Conservation (phyloP, 2,113 vertebrate species). For the Corythaeola cristata region DNA sequence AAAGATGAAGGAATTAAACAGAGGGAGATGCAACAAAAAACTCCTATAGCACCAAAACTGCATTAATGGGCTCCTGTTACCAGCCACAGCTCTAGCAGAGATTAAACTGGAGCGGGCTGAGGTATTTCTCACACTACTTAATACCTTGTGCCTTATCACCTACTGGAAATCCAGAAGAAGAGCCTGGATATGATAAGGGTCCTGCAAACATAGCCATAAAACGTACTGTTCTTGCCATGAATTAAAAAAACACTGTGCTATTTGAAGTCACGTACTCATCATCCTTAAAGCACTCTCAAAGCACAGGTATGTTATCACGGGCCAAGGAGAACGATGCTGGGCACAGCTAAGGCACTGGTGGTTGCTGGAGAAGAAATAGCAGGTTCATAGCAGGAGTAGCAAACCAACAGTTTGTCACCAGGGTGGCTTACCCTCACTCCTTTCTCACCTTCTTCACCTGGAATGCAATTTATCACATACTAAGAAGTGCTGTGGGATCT, state of each 20-base stretch:
- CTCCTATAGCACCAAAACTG: neutral
- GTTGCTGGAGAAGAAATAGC: neutral
- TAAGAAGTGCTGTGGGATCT: slow-evolving; percentile 8
- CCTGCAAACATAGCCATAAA: neutral
- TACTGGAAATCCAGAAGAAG: neutral
- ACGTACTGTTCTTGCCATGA: fast-evolving
- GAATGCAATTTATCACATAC: neutral
- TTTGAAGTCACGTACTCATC: fast-evolving
- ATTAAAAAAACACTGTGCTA: neutral
- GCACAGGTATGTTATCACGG: fast-evolving
- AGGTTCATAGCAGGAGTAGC: neutral
- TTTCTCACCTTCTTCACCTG: neutral
- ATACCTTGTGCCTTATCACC: neutral
- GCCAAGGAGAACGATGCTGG: neutral
- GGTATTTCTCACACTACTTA: neutral
- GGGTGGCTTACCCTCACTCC: neutral
- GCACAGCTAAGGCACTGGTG: neutral
- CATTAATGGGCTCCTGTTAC: neutral
- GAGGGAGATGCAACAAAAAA: neutral
- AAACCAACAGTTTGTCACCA: neutral
- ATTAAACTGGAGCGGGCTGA: neutral
- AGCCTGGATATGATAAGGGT: neutral
- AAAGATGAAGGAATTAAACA: neutral
- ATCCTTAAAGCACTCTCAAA: neutral
- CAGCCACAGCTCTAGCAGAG: neutral